Conservation (phyloP, 1,140 invertebrate species). For the Lordiphosa mommai region DNA sequence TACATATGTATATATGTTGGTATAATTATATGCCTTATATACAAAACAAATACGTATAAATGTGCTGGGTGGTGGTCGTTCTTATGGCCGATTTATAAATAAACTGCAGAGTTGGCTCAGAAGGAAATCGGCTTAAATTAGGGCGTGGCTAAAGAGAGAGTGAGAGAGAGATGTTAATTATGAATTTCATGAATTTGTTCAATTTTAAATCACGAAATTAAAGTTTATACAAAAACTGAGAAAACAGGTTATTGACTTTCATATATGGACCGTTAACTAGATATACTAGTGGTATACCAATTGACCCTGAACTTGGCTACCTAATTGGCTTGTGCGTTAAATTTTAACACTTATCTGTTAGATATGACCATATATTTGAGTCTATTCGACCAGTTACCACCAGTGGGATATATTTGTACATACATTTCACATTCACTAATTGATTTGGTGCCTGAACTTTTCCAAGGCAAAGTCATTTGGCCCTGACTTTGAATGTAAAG, state of each 20-base stretch:
- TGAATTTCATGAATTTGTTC: not conserved
- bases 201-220: not conserved
- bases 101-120: no score
- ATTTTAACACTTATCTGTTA: constrained; percentile 46
- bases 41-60: no score
- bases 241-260: not conserved
- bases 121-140: no score
- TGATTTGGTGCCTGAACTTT: constrained; percentile 31
- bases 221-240: not conserved
- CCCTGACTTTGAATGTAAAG: not conserved
- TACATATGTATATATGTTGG: no score
- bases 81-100: no score
- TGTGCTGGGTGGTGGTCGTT: no score
- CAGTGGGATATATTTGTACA: constrained; percentile 9
- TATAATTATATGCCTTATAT: no score
- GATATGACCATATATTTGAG: constrained; percentile 21
- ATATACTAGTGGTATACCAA: not conserved
- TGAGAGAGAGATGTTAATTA: not conserved
- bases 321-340: constrained; percentile 30
- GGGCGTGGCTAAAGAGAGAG: not conserved
- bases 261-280: constrained; percentile 16
- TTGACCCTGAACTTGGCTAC: constrained; percentile 43
- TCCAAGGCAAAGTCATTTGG: constrained; percentile 40
- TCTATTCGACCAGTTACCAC: constrained; percentile 19
- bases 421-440: constrained; percentile 28